phyloP scores from a whole-genome alignment of 1,140 invertebrate species.

The Papilio aristodemus region DNA sequence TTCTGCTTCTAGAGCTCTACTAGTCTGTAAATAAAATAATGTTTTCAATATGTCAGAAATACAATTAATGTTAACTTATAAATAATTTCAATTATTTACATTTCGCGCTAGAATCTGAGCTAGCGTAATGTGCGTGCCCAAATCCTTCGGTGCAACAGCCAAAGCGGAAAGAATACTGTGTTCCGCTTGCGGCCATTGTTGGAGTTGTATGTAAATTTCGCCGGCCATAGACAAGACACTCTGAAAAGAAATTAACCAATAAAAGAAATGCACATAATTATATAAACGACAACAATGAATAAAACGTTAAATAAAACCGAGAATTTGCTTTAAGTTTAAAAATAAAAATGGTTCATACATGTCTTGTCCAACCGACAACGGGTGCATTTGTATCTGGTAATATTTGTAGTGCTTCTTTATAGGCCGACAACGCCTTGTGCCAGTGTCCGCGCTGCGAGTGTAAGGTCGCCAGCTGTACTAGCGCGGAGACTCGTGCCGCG shows the following conservation, averaged over 20 bases:
- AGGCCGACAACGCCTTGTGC: conserved; percentile 92
- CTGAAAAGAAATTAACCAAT: conserved; percentile 70
- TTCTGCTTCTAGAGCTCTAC: conserved; percentile 91
- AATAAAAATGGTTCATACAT: conserved; percentile 48
- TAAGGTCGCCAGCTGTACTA: conserved; percentile 94
- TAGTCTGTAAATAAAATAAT: conserved; percentile 83
- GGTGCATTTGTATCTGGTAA: conserved; percentile 82
- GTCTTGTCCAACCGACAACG: conserved; percentile 69
- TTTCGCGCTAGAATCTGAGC: conserved; percentile 94
- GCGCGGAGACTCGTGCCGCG: conserved; percentile 92
- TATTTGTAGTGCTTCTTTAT: conserved; percentile 91
- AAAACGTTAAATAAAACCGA: too few species aligned
- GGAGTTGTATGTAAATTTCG: conserved; percentile 90
- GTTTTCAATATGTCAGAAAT: background rate
- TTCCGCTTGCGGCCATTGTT: conserved; percentile 90
- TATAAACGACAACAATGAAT: background rate
- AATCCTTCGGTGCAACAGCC: conserved; percentile 90
- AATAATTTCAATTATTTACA: conserved; percentile 82
- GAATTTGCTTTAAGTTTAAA: too few species aligned
- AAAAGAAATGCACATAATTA: conserved; percentile 19
- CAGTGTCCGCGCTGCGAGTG: conserved; percentile 92
- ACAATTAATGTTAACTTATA: background rate
- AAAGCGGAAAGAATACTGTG: conserved; percentile 91
- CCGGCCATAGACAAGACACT: conserved; percentile 93
- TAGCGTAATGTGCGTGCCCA: conserved; percentile 94